A percentile compares a stretch with the other conserved stretches of the same genome.
Evolutionary conservation across 2,888 invertebrate genomes (phyloP).

Genomic region (Acleris sparsana): DNA sequence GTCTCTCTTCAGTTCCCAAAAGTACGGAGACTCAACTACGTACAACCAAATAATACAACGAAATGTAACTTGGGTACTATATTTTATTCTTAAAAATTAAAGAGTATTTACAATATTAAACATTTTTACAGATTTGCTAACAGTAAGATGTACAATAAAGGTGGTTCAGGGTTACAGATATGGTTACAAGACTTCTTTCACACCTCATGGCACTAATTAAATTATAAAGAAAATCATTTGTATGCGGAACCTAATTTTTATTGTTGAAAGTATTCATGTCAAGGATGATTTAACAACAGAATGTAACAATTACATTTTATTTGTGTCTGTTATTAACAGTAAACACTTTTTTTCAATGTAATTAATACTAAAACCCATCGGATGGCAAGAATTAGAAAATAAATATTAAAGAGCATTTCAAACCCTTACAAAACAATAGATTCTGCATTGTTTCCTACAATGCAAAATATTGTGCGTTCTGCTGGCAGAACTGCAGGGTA

Average conservation of each 20-base stretch:
- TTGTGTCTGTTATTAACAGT: not conserved
- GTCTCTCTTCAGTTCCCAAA: not conserved
- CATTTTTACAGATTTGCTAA: constrained; percentile 43
- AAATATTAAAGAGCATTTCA: not conserved
- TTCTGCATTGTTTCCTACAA: constrained; percentile 29
- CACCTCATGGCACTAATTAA: constrained; percentile 61
- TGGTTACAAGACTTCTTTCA: constrained; percentile 28
- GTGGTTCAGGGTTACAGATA: constrained; percentile 53
- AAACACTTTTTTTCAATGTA: not conserved
- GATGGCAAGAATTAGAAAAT: constrained; percentile 8
- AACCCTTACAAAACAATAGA: constrained; percentile 28
- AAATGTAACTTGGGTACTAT: constrained; percentile 1
- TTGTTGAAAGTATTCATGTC: too few species aligned
- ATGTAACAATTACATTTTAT: not conserved
- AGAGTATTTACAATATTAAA: constrained; percentile 47
- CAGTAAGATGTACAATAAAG: constrained; percentile 43
- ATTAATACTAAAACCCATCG: constrained; percentile 2
- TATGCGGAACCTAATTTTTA: too few species aligned
- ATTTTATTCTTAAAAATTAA: constrained; percentile 36
- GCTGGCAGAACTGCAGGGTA: not conserved
- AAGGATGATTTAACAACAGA: not conserved
- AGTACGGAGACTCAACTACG: not conserved
- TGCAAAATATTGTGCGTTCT: constrained; percentile 32
- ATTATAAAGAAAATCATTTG: constrained; percentile 8
- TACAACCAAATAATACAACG: not conserved